These are phyloP conservation scores for Embiotoca jacksoni DNA, from an alignment of 2,113 vertebrate genomes.

Conservation along the genomic window DNA sequence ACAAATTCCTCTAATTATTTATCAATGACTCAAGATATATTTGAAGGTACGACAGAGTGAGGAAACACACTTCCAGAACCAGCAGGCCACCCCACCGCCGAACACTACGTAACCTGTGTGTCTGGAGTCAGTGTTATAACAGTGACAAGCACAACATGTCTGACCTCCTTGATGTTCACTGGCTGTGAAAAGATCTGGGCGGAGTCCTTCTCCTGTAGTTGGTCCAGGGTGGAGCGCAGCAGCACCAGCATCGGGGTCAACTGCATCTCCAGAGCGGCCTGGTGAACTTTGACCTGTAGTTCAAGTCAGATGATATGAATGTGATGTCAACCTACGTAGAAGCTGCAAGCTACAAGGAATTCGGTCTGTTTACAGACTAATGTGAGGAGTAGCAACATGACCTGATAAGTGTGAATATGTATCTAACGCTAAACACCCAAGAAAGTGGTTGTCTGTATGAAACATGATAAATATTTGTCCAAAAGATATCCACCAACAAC, in stretches of 20 bases:
- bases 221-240: conserved; percentile 92
- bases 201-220: conserved; percentile 95
- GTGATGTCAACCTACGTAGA: neutral
- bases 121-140: neutral
- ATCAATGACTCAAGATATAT: neutral
- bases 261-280: conserved; percentile 94
- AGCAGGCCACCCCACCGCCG: neutral
- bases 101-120: too few relatives aligned
- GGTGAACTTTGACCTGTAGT: conserved; percentile 91
- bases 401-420: too few relatives aligned
- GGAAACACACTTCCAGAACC: neutral
- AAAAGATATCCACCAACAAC: too few relatives aligned
- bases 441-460: too few relatives aligned
- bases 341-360: neutral
- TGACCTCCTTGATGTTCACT: conserved; percentile 93
- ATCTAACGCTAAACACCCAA: too few relatives aligned
- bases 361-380: neutral
- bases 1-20: too few relatives aligned
- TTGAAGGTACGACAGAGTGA: neutral
- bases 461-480: too few relatives aligned
- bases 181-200: conserved; percentile 94
- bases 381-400: too few relatives aligned
- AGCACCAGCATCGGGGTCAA: conserved; percentile 92
- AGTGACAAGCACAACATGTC: neutral
- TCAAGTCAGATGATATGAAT: neutral